Evolutionary conservation across 2,113 vertebrate genomes (phyloP), one percentile per base, ranked within the genome.

Genomic region (Corydoras maculifer): DNA sequence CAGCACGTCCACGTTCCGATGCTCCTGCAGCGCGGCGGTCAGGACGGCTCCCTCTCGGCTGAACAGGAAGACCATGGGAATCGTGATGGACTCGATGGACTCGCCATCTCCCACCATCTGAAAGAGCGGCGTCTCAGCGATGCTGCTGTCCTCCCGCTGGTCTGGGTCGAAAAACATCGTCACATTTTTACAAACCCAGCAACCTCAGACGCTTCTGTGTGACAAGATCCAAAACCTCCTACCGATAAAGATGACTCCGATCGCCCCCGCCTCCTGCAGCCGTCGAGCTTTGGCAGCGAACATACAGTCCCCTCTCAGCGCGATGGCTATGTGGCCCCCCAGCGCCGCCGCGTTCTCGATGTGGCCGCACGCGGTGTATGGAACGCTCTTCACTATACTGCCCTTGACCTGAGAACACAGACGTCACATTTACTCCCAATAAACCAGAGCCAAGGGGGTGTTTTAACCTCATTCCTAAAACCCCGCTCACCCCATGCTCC

Each of bases 31-130:
- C 4, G 89, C 90, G 0, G 78, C 64, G 15, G 84, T 87, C 49
- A 92, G 86, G 30, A 84, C 12, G 0, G 84, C 84, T 11, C 90
- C 91, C 70, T 92, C 90, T 0, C 69, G 85, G 74, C 85, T 84
- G 76, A 92, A 92, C 58, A 92, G 83, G 76, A 92, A 91, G 14
- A 91, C 86, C 64, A 91, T 77, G 8, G 91, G 90, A 60, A 91
- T 62, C 7, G 58, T 77, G 73, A 92, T 85, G 84, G 90, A 88
- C 3, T 81, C 80, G 3, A 85, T 88, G 62, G 87, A 75, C 62
- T 85, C 86, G 2, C 90, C 90, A 2, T 92, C 91, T 13, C 90
- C 91, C 12, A 90, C 90, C 91, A 92, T 92, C 80, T 92, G 91
- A 72, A 92, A 92, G 11, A 91, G 88, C 5, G 90, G 88, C 0